phyloP scores from a whole-genome alignment of 2,888 invertebrate genomes.

The Chrysotoxum bicinctum region DNA sequence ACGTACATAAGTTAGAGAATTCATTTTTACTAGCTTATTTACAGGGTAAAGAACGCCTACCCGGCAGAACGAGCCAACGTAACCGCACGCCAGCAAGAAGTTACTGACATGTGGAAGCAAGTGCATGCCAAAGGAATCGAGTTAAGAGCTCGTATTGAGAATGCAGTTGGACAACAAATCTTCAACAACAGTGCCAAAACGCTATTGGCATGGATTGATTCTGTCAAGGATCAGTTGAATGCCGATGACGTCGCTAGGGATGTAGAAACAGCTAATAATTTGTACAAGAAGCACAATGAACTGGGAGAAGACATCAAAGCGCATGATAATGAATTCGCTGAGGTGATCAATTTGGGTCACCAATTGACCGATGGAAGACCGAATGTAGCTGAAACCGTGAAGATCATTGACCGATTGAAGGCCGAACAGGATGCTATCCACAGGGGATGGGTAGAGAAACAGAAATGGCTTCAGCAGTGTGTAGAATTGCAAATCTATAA shows the following conservation, averaged over 20 bases:
- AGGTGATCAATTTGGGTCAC: slow-evolving; percentile 90
- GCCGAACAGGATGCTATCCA: slow-evolving; percentile 90
- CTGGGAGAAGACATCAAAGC: slow-evolving; percentile 94
- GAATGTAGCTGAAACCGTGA: slow-evolving; percentile 88
- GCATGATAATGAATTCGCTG: slow-evolving; percentile 93
- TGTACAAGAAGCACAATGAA: slow-evolving; percentile 95
- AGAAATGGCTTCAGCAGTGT: slow-evolving; percentile 92
- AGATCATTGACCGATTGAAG: slow-evolving; percentile 87
- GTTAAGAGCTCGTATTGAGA: slow-evolving; percentile 92
- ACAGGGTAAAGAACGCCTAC: slow-evolving; percentile 94
- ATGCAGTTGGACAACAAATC: slow-evolving; percentile 97
- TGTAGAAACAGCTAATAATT: slow-evolving; percentile 94
- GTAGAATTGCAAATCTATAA: slow-evolving; percentile 95
- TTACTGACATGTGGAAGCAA: slow-evolving; percentile 93
- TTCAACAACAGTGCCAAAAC: slow-evolving; percentile 86
- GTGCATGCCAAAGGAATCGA: slow-evolving; percentile 93
- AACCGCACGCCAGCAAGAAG: slow-evolving; percentile 90
- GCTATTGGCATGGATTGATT: slow-evolving; percentile 91
- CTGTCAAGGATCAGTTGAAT: slow-evolving; percentile 89
- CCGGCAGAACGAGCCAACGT: slow-evolving; percentile 95
- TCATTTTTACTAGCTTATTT: neutral
- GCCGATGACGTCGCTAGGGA: slow-evolving; percentile 91
- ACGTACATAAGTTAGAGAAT: neutral
- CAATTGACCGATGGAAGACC: slow-evolving; percentile 90
- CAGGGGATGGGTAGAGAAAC: slow-evolving; percentile 92